Conservation (phyloP, 1,140 invertebrate species). For the Drosophila littoralis region DNA sequence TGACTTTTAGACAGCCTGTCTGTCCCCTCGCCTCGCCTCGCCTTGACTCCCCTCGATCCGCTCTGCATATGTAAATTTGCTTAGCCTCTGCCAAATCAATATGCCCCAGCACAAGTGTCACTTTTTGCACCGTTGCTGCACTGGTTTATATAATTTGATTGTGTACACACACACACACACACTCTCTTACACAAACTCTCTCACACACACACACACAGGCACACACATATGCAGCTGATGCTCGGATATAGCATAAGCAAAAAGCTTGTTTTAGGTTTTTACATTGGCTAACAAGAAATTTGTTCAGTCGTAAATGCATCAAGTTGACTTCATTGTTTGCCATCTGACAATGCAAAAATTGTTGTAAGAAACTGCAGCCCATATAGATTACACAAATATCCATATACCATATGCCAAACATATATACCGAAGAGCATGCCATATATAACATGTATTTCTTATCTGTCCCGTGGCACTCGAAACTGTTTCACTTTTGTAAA, state of each 20-base stretch:
- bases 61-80: conserved; percentile 41
- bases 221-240: neutral
- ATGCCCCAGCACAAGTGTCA: conserved; percentile 49
- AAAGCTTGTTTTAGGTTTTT: conserved; percentile 34
- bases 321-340: conserved; percentile 36
- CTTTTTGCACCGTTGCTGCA: conserved; percentile 50
- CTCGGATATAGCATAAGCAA: conserved; percentile 14
- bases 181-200: neutral
- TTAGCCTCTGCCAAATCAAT: conserved; percentile 52
- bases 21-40: neutral
- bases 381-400: conserved; percentile 9
- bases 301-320: conserved; percentile 24
- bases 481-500: conserved; percentile 39
- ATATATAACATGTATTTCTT: conserved; percentile 16
- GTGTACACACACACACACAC: neutral
- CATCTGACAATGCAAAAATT: conserved; percentile 34
- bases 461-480: conserved; percentile 18
- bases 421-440: neutral
- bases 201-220: conserved; percentile 3
- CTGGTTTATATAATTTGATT: conserved; percentile 55
- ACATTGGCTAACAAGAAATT: conserved; percentile 21
- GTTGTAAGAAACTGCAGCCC: conserved; percentile 14
- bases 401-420: neutral
- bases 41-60: too few species aligned
- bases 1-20: conserved; percentile 43